A percentile compares a stretch with the other conserved stretches of the same genome.
These are phyloP conservation scores for Apocheima hispidaria DNA, from an alignment of 2,888 invertebrate genomes.

Conservation along the genomic window DNA sequence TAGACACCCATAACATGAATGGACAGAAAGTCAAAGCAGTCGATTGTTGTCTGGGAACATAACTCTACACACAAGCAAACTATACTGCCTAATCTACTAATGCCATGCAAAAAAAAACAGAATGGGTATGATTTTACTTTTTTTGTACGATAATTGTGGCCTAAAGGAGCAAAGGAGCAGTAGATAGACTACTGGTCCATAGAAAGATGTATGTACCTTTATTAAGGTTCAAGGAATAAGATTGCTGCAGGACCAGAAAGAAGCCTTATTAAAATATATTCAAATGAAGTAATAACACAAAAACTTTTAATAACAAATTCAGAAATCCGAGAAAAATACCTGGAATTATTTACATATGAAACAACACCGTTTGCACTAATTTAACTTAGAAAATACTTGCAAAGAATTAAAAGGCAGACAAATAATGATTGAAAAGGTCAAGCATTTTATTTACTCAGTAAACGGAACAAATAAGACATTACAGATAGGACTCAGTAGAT, in stretches of 20 bases:
- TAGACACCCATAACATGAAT: too few species aligned
- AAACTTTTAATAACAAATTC: not conserved
- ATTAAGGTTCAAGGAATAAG: not conserved
- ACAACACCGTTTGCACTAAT: not conserved
- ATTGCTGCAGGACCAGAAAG: not conserved
- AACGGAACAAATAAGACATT: constrained; percentile 36
- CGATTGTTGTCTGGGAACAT: too few species aligned
- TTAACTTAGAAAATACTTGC: constrained; percentile 3
- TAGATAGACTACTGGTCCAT: not conserved
- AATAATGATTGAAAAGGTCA: constrained; percentile 20
- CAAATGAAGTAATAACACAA: not conserved
- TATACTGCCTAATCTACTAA: too few species aligned
- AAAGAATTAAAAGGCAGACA: constrained; percentile 16
- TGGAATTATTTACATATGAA: not conserved
- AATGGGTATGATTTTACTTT: too few species aligned
- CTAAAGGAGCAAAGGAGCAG: not conserved
- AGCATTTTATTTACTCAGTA: constrained; percentile 23
- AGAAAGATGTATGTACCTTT: not conserved
- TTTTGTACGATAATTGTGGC: not conserved
- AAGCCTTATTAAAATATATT: not conserved
- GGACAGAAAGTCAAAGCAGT: too few species aligned
- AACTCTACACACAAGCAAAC: too few species aligned
- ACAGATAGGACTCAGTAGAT: constrained; percentile 35
- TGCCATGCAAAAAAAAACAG: too few species aligned
- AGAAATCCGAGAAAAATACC: constrained; percentile 3